Base-by-base conservation (phyloP, 1,140 invertebrate species). In the Armadillidium nasatum region DNA sequence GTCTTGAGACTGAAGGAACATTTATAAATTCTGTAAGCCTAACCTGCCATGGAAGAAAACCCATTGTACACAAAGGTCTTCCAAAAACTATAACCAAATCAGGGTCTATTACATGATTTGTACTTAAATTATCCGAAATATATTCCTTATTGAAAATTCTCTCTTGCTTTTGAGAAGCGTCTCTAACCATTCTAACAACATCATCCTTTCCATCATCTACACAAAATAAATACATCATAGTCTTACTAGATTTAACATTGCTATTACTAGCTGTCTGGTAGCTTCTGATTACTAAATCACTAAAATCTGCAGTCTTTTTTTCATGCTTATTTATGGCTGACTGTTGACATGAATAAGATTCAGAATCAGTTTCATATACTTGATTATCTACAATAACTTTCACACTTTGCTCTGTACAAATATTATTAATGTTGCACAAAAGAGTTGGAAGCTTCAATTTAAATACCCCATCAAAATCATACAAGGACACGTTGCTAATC, bases 361-460 rank as follows among this genome's bases (percentile, higher is more conserved):
- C 19, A 60, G 50, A 60, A 4, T 60, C 50, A 2, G 11, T 60
- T 60, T 19, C 1, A 19, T 60, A 60, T 19, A 60, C 19, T 7
- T 60, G 50, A 13, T 19, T 19, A 60, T 60, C 50, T 15, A 60
- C 50, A 60, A 60, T 60, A 15, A 60, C 50, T 60, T 60, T 60
- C 7, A 60, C 50, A 15, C 3, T 60, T 4, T 13, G 11, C 4
- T 60, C 50, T 19, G 7, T 60, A 19, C 50, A 60, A 15, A 60
- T 60, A 13, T 60, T 13, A 60, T 13, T 60, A 15, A 60, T 60
- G 19, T 60, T 60, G 7, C 19, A 13, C 19, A 60, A 60, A 19
- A 60, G 50, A 60, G 50, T 60, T 60, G 50, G 50, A 60, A 60
- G 50, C 19, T 60, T 60, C 50, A 60, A 60, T 7, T 60, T 60